Conservation (phyloP, 2,113 vertebrate genomes). For the Theristicus caerulescens region DNA sequence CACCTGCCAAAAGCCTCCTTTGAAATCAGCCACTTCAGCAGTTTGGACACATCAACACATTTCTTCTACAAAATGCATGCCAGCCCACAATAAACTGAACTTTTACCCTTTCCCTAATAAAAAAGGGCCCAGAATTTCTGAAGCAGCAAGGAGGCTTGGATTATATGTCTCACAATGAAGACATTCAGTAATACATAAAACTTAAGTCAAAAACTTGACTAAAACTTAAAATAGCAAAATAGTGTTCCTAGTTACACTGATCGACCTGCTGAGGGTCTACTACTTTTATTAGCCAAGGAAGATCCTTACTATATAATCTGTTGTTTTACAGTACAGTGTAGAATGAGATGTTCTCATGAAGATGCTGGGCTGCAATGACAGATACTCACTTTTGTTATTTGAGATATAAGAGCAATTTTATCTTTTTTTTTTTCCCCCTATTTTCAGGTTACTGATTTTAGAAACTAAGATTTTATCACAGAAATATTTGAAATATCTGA, state of each 20-base stretch:
- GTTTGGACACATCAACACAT: constrained; percentile 51
- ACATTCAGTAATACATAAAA: not conserved
- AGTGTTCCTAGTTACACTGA: not conserved
- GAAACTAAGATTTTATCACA: not conserved
- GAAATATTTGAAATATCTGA: not conserved
- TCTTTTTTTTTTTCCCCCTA: not conserved
- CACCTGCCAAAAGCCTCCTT: not conserved
- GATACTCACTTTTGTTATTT: not conserved
- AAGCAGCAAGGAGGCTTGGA: constrained; percentile 78
- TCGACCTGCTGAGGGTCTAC: not conserved
- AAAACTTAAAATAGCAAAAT: not conserved
- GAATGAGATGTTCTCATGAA: not conserved
- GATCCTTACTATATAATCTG: not conserved
- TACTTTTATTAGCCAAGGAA: not conserved
- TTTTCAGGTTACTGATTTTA: not conserved
- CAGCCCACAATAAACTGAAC: constrained; percentile 11
- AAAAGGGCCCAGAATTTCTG: constrained; percentile 78
- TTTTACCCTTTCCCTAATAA: constrained; percentile 80
- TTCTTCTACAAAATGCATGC: not conserved
- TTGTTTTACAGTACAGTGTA: not conserved
- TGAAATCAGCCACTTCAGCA: constrained; percentile 21
- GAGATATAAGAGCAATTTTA: not conserved
- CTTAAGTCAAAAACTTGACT: not conserved
- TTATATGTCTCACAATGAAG: constrained; percentile 71
- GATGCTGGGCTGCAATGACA: not conserved